A percentile compares a stretch with the other conserved stretches of the same genome.
phyloP scores from a whole-genome alignment of 2,797 vertebrate genomes.

The Hippocampus kuda region DNA sequence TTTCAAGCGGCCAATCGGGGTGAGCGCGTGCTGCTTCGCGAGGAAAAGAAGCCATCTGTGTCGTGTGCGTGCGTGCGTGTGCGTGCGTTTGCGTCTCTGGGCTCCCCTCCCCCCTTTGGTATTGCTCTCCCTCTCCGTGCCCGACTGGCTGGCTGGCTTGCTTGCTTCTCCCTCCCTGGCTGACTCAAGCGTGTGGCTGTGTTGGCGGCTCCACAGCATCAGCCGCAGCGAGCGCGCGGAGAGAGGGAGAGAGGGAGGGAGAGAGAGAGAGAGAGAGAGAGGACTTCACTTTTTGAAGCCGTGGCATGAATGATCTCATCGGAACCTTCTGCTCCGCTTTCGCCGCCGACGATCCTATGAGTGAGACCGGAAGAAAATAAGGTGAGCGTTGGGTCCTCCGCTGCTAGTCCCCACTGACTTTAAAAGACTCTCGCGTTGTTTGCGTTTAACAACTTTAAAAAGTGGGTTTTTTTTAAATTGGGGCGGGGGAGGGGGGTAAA shows the following conservation, averaged over 20 bases:
- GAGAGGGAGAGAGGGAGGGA: neutral
- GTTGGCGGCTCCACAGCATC: constrained; percentile 36
- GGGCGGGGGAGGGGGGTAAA: constrained; percentile 15
- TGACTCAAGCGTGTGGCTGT: neutral
- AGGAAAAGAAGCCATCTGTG: constrained; percentile 29
- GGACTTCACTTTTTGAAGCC: constrained; percentile 61
- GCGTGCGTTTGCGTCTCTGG: too few relatives aligned
- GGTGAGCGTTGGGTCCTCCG: constrained; percentile 44
- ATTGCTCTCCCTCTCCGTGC: neutral
- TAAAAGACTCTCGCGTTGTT: neutral
- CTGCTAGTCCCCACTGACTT: constrained; percentile 7
- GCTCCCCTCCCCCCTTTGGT: neutral
- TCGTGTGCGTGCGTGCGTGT: too few relatives aligned
- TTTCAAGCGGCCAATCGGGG: neutral
- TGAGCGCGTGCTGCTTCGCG: constrained; percentile 20
- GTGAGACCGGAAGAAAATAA: constrained; percentile 63
- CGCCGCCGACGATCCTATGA: constrained; percentile 65
- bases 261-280: constrained; percentile 27
- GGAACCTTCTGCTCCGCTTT: constrained; percentile 60
- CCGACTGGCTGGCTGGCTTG: neutral
- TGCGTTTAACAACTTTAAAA: constrained; percentile 30
- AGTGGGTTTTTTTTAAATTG: neutral
- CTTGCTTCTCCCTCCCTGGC: constrained; percentile 33
- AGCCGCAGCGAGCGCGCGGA: constrained; percentile 17
- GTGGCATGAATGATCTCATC: constrained; percentile 73